These are phyloP conservation scores for Isurus oxyrinchus DNA, from an alignment of 2,113 vertebrate genomes.

Conservation along the genomic window DNA sequence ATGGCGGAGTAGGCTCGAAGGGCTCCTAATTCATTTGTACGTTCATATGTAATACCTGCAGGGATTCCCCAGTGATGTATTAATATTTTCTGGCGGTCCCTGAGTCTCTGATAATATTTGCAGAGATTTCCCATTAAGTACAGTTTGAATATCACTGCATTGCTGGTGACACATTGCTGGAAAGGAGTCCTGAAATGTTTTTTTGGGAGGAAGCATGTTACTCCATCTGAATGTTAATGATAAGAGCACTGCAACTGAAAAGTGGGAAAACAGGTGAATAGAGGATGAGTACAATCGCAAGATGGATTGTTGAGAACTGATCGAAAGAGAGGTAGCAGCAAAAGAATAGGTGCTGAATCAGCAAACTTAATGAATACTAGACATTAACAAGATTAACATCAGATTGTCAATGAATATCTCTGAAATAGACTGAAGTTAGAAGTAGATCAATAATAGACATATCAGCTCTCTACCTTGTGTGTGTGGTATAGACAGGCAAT, in stretches of 20 bases:
- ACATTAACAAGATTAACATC: not conserved
- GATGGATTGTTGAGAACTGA: not conserved
- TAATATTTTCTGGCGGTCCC: not conserved
- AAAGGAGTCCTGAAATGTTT: not conserved
- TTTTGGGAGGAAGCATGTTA: not conserved
- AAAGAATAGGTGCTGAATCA: not conserved
- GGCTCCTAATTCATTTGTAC: no score
- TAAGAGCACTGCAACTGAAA: not conserved
- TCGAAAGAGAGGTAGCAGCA: not conserved
- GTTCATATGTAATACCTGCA: no score
- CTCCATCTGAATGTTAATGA: not conserved
- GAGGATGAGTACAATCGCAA: not conserved
- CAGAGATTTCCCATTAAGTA: not conserved
- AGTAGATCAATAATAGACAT: not conserved
- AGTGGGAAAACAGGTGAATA: not conserved
- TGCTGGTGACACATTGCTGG: not conserved
- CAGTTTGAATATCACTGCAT: not conserved
- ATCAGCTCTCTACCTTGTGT: not conserved
- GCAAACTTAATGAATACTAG: not conserved
- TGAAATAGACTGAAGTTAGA: not conserved
- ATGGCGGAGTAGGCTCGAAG: no score
- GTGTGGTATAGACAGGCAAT: not conserved
- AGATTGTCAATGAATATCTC: not conserved
- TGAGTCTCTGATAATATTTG: not conserved
- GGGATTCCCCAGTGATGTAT: not conserved